Conservation (phyloP, 2,113 vertebrate genomes). For the Passer montanus region DNA sequence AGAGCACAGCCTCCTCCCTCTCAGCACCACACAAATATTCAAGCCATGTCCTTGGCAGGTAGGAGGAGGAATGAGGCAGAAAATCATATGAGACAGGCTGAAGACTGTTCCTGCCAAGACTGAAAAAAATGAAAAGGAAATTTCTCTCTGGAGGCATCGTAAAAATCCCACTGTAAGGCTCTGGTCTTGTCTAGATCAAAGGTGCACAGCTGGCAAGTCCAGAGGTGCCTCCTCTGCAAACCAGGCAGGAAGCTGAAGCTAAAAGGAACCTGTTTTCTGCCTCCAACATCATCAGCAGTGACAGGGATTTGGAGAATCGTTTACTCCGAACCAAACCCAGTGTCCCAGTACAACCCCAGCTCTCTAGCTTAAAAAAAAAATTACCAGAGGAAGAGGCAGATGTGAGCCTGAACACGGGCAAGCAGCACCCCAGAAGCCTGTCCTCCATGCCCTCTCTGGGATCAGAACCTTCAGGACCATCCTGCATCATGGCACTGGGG, state of each 20-base stretch:
- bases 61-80: constrained; percentile 27
- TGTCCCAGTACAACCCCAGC: not conserved
- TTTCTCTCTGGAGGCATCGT: not conserved
- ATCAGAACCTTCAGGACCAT: not conserved
- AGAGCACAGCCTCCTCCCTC: not conserved
- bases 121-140: constrained; percentile 24
- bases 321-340: not conserved
- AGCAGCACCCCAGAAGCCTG: not conserved
- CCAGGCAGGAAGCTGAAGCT: not conserved
- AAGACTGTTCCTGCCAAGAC: constrained; percentile 20
- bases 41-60: constrained; percentile 25
- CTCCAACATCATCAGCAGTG: not conserved
- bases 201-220: not conserved
- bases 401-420: not conserved
- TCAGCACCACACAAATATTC: not conserved
- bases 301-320: not conserved
- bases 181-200: not conserved
- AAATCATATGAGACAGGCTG: not conserved
- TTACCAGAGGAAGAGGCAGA: not conserved
- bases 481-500: fast-evolving
- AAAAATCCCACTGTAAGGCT: not conserved
- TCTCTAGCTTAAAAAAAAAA: not conserved
- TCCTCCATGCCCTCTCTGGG: not conserved
- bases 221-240: not conserved
- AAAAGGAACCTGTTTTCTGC: not conserved